Base-by-base conservation (phyloP, 2,888 invertebrate genomes). In the Drosophila paramelanica region DNA sequence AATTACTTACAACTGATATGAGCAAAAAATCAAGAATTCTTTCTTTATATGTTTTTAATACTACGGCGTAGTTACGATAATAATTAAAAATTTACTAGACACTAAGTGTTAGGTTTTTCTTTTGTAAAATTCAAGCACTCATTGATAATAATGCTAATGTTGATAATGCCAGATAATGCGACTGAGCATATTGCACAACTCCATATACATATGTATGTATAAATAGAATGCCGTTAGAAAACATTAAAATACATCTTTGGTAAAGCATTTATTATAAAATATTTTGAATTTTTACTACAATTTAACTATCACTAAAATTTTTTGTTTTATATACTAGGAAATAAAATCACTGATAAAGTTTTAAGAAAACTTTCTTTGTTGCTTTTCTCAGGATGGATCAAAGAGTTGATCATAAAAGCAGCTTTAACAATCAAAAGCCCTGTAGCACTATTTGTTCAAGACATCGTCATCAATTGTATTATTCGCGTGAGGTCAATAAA, bases 381-480 rank as follows among this genome's bases (percentile, higher is more conserved):
- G n/a, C 7, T 7, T 13, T n/a, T 6, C 6, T 13, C 39, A 14
- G 31, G 13, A 46, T 13, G 5, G 11, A 36, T 47, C 17, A 20
- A 7, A 7, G 42, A 38, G 13, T 13, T 36, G 36, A 36, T 36
- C 36, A 36, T 0, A 33, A 45, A 20, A 14, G 20, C 25, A 33
- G 1, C 8, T 38, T 52, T 2, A 46, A 45, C 56, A 65, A 51
- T 33, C 14, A 38, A 43, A 36, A 11, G 17, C n/a, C 36, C 17
- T 31, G 41, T 38, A 31, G 31, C 8, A 64, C 51, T 56, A 77
- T 59, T 67, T 71, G n/a, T 39, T 39, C 43, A 61, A 58, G 33
- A 52, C 11, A 20, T 56, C 49, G 47, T 59, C 73, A 62, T 68
- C 56, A 10, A 38, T 39, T 41, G 25, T 45, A 38, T 70, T 57